Conservation (phyloP, 2,888 invertebrate genomes). For the Lasioglossum pauxillum region DNA sequence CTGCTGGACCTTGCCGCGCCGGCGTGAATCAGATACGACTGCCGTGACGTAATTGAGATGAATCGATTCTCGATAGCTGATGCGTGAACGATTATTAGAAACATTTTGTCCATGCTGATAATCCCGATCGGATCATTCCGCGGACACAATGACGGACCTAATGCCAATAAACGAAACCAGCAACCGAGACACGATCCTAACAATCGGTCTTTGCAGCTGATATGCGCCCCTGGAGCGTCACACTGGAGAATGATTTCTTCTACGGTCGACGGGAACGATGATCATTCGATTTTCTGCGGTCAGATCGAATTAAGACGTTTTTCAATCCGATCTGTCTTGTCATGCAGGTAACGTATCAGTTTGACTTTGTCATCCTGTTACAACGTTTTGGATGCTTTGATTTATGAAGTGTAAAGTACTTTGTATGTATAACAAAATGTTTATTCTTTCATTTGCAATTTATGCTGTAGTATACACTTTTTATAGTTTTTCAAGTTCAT, state of each 20-base stretch:
- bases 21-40: constrained; percentile 33
- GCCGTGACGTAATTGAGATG: constrained; percentile 56
- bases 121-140: constrained; percentile 6
- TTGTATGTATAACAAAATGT: not conserved
- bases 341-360: not conserved
- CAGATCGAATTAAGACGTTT: constrained; percentile 3
- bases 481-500: no score
- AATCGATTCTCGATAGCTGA: constrained; percentile 61
- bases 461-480: no score
- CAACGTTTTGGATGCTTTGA: not conserved
- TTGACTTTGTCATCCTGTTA: not conserved
- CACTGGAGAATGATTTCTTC: not conserved
- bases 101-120: constrained; percentile 38
- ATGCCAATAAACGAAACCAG: constrained; percentile 22
- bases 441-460: no score
- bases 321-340: not conserved
- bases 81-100: constrained; percentile 34
- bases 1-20: not conserved
- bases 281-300: not conserved
- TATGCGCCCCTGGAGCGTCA: not conserved
- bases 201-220: not conserved
- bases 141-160: constrained; percentile 20
- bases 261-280: not conserved
- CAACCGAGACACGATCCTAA: not conserved
- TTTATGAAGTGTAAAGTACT: not conserved